These are phyloP conservation scores for Teleogryllus oceanicus DNA, from an alignment of 2,888 invertebrate species.

Conservation along the genomic window DNA sequence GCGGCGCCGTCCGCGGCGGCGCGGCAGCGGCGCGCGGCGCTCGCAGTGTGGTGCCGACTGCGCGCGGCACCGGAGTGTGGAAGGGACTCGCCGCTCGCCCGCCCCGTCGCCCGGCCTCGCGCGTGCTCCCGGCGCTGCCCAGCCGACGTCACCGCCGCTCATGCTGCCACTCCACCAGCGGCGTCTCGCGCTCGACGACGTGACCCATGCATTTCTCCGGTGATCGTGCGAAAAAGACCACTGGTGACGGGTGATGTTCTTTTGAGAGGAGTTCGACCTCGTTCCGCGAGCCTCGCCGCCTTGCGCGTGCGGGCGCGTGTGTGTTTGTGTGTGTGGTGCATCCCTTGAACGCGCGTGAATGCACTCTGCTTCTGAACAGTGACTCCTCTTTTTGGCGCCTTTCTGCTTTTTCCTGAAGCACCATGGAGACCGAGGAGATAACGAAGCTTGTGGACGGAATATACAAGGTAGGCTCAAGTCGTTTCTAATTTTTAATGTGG, in stretches of 20 bases:
- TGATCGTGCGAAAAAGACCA: not conserved
- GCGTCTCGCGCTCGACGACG: not conserved
- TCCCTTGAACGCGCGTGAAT: not conserved
- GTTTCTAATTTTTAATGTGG: not conserved
- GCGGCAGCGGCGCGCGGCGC: not conserved
- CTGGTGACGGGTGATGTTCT: not conserved
- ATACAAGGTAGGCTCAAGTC: constrained; percentile 67
- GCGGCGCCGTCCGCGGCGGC: not conserved
- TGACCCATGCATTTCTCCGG: not conserved
- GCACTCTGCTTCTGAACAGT: too few species aligned
- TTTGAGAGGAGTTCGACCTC: not conserved
- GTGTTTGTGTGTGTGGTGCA: not conserved
- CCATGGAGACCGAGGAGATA: constrained; percentile 85
- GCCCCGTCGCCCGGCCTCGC: not conserved
- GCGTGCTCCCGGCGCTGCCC: not conserved
- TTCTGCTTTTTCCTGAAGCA: not conserved
- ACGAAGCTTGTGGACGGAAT: constrained; percentile 87
- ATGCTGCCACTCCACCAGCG: not conserved
- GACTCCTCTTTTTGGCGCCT: too few species aligned
- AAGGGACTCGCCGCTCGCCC: not conserved
- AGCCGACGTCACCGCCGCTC: not conserved
- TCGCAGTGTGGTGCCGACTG: not conserved
- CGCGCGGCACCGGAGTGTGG: not conserved
- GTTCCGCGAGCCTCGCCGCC: not conserved
- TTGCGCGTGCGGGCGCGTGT: too few species aligned